Evolutionary conservation across 2,113 vertebrate genomes (phyloP).

Genomic region (Brachyhypopomus occidentalis): DNA sequence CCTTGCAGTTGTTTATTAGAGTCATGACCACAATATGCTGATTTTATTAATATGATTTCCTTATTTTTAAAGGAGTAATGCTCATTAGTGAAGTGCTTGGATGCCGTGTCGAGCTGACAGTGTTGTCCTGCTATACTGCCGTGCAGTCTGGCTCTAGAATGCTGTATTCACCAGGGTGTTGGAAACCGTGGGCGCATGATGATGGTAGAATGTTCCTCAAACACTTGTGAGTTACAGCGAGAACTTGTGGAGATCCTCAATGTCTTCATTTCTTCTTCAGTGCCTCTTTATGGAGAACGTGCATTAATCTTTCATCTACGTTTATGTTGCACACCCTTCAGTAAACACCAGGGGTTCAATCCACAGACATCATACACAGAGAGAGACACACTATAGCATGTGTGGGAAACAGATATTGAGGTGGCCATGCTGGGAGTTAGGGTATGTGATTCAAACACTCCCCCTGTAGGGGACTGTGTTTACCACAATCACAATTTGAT

Average conservation of each 20-base stretch:
- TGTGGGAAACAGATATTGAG: too few species aligned
- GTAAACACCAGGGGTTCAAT: not conserved
- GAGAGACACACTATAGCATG: not conserved
- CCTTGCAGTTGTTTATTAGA: conserved; percentile 38
- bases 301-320: conserved; percentile 11
- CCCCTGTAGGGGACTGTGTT: conserved; percentile 24
- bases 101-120: conserved; percentile 16
- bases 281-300: not conserved
- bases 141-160: not conserved
- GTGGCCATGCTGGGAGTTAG: not conserved
- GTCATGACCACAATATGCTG: conserved; percentile 23
- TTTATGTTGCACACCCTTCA: not conserved
- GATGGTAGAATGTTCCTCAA: not conserved
- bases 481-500: not conserved
- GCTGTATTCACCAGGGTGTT: conserved; percentile 3
- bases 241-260: not conserved
- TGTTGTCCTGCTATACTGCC: not conserved
- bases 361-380: not conserved
- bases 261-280: not conserved
- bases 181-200: not conserved
- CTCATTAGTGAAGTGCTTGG: conserved; percentile 28
- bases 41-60: conserved; percentile 36
- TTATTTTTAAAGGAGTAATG: conserved; percentile 29
- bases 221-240: conserved; percentile 11
- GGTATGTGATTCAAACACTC: conserved; percentile 38